Conservation (phyloP, 2,113 vertebrate species). For the Perca fluviatilis region DNA sequence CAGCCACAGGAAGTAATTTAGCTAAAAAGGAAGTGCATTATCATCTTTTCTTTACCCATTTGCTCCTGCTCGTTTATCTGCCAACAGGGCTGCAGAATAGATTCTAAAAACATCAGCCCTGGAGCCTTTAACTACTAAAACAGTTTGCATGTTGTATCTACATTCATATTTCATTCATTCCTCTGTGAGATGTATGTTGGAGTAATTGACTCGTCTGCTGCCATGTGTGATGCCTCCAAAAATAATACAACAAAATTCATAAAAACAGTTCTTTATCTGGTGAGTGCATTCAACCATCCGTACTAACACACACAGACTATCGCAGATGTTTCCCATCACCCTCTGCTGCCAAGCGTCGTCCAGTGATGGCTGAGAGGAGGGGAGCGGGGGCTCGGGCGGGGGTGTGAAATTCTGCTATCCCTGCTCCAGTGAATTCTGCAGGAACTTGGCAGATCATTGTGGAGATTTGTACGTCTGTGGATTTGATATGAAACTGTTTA, state of each 20-base stretch:
- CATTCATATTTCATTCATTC: conserved; percentile 53
- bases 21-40: conserved; percentile 65
- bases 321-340: conserved; percentile 80
- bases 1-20: conserved; percentile 71
- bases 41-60: conserved; percentile 38
- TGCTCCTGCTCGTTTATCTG: conserved; percentile 47
- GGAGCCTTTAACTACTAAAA: conserved; percentile 43
- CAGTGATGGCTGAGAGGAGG: conserved; percentile 61
- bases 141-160: conserved; percentile 30
- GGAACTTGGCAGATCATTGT: conserved; percentile 76
- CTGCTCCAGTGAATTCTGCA: conserved; percentile 74
- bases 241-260: conserved; percentile 11
- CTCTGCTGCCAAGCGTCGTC: conserved; percentile 69
- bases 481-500: conserved; percentile 73
- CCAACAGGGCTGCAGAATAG: conserved; percentile 37
- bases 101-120: conserved; percentile 35
- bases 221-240: conserved; percentile 23
- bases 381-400: conserved; percentile 17
- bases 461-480: conserved; percentile 73
- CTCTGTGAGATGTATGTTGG: conserved; percentile 11
- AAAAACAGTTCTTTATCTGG: conserved; percentile 54
- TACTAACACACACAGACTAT: conserved; percentile 54
- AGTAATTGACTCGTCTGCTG: conserved; percentile 42
- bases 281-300: conserved; percentile 50
- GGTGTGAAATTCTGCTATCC: conserved; percentile 72